Percentiles rank a stretch among this genome's conserved stretches.
Evolutionary conservation across 30 jellyfish, hydroid and myxozoan species (phyloP).

Genomic region (Catostylus mosaicus): DNA sequence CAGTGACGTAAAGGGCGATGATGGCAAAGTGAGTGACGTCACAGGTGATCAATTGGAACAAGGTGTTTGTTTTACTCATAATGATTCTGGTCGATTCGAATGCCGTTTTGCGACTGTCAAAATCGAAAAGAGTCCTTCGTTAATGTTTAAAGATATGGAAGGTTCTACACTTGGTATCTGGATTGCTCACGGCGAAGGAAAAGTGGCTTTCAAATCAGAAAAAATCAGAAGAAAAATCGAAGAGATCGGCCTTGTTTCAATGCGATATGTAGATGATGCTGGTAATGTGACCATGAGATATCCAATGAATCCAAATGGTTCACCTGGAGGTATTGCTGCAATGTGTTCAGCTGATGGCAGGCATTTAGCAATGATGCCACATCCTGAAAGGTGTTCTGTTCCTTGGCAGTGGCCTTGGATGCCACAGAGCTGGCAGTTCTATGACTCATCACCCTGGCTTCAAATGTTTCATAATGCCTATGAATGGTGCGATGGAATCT

Average conservation of each 20-base stretch:
- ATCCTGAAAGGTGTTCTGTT: constrained; percentile 83
- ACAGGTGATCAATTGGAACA: constrained; percentile 20
- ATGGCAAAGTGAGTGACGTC: neutral
- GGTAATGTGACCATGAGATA: constrained; percentile 64
- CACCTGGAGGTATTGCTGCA: constrained; percentile 90
- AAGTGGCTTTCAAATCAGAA: constrained; percentile 56
- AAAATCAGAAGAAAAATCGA: neutral
- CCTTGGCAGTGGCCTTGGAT: constrained; percentile 92
- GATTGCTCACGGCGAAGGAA: constrained; percentile 98
- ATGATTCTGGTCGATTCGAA: constrained; percentile 86
- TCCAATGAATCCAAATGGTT: constrained; percentile 89
- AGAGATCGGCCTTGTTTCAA: constrained; percentile 47
- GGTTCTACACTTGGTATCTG: constrained; percentile 82
- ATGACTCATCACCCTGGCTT: constrained; percentile 82
- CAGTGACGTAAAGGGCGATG: constrained; percentile 4
- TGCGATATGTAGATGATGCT: constrained; percentile 78
- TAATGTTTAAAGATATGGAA: constrained; percentile 82
- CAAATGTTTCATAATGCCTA: constrained; percentile 88
- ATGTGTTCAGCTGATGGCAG: constrained; percentile 92
- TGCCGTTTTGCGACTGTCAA: constrained; percentile 79
- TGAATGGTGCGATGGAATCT: constrained; percentile 67
- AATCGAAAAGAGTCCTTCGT: constrained; percentile 74
- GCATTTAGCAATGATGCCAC: constrained; percentile 96
- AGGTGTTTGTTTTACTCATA: constrained; percentile 74
- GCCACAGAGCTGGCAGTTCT: constrained; percentile 70